phyloP scores from a whole-genome alignment of 2,797 vertebrate genomes.

The Dromococcyx pavoninus region DNA sequence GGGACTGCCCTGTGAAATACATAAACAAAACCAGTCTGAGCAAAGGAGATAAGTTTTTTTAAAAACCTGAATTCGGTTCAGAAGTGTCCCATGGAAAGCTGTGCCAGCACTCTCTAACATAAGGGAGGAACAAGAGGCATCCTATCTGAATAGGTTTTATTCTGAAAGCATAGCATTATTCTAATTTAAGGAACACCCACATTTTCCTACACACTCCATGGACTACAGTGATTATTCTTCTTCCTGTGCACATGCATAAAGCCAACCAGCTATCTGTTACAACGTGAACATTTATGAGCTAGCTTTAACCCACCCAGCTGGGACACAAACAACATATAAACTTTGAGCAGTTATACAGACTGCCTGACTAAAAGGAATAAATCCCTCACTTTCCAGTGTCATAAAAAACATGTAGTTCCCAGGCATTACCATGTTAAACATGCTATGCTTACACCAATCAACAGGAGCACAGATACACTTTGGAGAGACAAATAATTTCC shows the following conservation, averaged over 20 bases:
- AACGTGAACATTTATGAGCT: not conserved
- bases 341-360: not conserved
- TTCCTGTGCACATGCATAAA: accelerated
- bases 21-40: not conserved
- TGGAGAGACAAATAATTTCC: not conserved
- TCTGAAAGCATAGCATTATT: not conserved
- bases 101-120: not conserved
- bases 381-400: not conserved
- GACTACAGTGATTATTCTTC: not conserved
- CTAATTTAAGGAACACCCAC: not conserved
- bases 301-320: not conserved
- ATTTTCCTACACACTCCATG: not conserved
- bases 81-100: not conserved
- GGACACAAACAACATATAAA: not conserved
- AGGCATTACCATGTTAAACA: not conserved
- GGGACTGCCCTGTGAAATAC: not conserved
- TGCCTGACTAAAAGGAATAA: not conserved
- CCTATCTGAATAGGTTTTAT: not conserved
- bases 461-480: not conserved
- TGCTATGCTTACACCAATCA: not conserved
- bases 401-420: not conserved
- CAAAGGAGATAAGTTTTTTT: not conserved
- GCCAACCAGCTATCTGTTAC: not conserved
- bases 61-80: not conserved
- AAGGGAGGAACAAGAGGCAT: not conserved